A percentile compares a stretch with the other conserved stretches of the same genome.
These are phyloP conservation scores for Pherbina coryleti DNA, from an alignment of 2,888 invertebrate genomes.

Conservation along the genomic window DNA sequence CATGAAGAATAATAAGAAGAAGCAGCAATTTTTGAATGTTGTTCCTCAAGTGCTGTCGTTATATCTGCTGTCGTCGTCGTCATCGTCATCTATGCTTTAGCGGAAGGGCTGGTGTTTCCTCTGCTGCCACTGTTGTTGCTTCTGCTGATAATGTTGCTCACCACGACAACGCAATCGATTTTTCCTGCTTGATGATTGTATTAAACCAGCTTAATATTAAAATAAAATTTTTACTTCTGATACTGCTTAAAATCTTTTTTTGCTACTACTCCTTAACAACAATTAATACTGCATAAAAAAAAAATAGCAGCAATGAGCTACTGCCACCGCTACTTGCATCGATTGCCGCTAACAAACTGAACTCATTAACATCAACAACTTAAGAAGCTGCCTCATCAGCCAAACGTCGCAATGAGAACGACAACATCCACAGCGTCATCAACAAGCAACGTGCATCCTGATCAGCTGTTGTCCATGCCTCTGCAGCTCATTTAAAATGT, in stretches of 20 bases:
- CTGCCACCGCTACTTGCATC: background rate
- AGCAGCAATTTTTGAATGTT: constrained; percentile 32
- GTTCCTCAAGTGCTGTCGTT: background rate
- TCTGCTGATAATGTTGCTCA: constrained; percentile 37
- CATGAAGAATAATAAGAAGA: background rate
- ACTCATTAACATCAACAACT: constrained; percentile 27
- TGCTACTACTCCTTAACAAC: no score
- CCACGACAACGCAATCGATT: constrained; percentile 17
- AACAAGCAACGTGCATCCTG: constrained; percentile 1
- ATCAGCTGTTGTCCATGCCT: constrained; percentile 30
- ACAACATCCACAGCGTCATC: background rate
- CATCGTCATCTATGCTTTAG: background rate
- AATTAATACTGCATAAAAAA: background rate
- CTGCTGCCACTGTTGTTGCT: constrained; percentile 17
- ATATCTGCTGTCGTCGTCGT: constrained; percentile 8
- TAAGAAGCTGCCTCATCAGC: background rate
- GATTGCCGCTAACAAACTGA: constrained; percentile 24
- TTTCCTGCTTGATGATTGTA: background rate
- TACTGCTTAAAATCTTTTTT: background rate
- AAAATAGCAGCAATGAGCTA: background rate
- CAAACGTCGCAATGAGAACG: background rate
- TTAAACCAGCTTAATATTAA: background rate
- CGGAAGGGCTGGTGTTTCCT: background rate
- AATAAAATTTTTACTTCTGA: background rate
- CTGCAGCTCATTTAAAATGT: constrained; percentile 30